Conservation (phyloP, 2,888 invertebrate genomes). For the Baronia brevicornis region DNA sequence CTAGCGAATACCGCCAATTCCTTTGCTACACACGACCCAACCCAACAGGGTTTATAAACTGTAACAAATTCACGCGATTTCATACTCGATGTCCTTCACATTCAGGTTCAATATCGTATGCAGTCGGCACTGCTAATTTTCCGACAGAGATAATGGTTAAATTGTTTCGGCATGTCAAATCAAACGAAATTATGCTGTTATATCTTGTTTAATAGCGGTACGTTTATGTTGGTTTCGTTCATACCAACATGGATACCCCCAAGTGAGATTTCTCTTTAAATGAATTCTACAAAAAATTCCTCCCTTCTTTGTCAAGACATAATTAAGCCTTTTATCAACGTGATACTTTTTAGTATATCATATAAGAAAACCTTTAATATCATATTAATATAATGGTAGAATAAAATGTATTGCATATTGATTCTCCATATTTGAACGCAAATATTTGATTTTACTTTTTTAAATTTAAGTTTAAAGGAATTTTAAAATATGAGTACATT, state of each 20-base stretch:
- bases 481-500: too few species aligned
- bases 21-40: slow-evolving; percentile 47
- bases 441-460: too few species aligned
- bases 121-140: slow-evolving; percentile 41
- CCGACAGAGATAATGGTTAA: slow-evolving; percentile 68
- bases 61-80: slow-evolving; percentile 22
- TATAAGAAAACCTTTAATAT: too few species aligned
- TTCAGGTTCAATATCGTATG: slow-evolving; percentile 29
- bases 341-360: too few species aligned
- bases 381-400: too few species aligned
- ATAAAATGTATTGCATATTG: too few species aligned
- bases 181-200: slow-evolving; percentile 75
- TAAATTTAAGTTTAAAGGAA: too few species aligned
- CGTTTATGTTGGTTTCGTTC: slow-evolving; percentile 53
- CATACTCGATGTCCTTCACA: slow-evolving; percentile 27
- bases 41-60: slow-evolving; percentile 46
- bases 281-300: slow-evolving; percentile 34
- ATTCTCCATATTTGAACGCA: too few species aligned
- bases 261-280: slow-evolving; percentile 56
- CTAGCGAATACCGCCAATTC: slow-evolving; percentile 74
- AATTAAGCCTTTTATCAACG: slow-evolving; percentile 2
- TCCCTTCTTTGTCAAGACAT: slow-evolving; percentile 18
- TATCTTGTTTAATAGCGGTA: slow-evolving; percentile 70
- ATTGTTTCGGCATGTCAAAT: slow-evolving; percentile 75
- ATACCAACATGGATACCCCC: slow-evolving; percentile 48